Evolutionary conservation across 2,113 vertebrate genomes (phyloP).

Genomic region (Mormoops blainvillei): DNA sequence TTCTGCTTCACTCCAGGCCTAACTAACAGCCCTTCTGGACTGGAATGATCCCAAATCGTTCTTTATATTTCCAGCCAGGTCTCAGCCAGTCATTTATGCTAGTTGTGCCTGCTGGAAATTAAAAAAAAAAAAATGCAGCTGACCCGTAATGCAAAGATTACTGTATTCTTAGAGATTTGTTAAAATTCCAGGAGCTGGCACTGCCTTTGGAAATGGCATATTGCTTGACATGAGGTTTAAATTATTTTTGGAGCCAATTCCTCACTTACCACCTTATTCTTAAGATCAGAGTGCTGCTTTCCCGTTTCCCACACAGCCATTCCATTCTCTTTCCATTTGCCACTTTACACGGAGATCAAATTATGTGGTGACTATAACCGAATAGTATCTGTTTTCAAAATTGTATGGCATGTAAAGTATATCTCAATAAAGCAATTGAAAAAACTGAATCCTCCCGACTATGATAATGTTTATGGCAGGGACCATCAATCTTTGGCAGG

Average conservation of each 20-base stretch:
- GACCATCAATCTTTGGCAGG: neutral
- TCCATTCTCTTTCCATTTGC: neutral
- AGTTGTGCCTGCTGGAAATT: neutral
- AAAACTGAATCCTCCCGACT: neutral
- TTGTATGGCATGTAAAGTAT: no score
- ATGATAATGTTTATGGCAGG: neutral
- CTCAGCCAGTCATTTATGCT: neutral
- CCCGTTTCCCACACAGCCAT: neutral
- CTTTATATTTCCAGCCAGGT: neutral
- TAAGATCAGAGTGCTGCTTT: neutral
- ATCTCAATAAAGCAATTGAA: neutral
- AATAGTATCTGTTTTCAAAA: neutral
- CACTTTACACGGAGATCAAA: neutral
- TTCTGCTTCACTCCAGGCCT: neutral
- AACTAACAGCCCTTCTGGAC: neutral
- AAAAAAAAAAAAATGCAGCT: neutral
- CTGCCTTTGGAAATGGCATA: neutral
- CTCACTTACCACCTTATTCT: neutral
- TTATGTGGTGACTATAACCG: neutral
- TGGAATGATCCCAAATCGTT: neutral
- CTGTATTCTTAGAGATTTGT: neutral
- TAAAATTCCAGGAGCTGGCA: neutral
- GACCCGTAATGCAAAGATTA: neutral
- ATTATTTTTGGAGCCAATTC: neutral
- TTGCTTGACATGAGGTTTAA: neutral